These are phyloP conservation scores for Masnerella sp. DNA, from an alignment of 2,888 invertebrate species.

Conservation along the genomic window DNA sequence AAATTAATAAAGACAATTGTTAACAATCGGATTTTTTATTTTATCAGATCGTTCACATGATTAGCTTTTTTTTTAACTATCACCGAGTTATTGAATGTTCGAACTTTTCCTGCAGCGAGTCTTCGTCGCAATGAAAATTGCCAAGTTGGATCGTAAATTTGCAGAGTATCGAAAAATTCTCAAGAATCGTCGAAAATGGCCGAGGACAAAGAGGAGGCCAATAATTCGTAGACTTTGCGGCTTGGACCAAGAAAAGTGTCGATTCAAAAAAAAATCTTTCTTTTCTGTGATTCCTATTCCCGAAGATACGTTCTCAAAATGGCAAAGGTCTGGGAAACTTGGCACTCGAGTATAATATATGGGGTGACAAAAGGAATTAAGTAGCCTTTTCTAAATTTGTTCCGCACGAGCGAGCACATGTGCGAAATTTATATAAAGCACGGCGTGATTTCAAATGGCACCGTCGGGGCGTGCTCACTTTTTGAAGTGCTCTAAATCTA, in stretches of 20 bases:
- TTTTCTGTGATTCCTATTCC: conserved; percentile 25
- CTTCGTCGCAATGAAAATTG: too few relatives aligned
- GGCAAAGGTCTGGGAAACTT: conserved; percentile 37
- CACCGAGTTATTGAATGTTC: too few relatives aligned
- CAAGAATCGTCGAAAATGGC: conserved; percentile 5
- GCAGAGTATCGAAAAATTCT: background rate
- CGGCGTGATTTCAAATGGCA: conserved; percentile 24
- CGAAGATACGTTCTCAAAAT: conserved; percentile 17
- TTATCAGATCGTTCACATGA: too few relatives aligned
- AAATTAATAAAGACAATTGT: too few relatives aligned
- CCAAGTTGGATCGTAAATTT: conserved; percentile 10
- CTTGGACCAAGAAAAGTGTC: background rate
- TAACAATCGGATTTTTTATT: too few relatives aligned
- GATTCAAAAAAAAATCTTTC: conserved; percentile 5
- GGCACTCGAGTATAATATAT: conserved; percentile 38
- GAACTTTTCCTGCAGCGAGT: too few relatives aligned
- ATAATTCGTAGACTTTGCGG: conserved; percentile 6
- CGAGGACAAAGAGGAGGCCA: background rate
- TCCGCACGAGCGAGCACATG: conserved; percentile 36
- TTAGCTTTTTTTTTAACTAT: too few relatives aligned
- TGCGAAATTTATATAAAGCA: conserved; percentile 44
- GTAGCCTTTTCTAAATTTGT: conserved; percentile 49
- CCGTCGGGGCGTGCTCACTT: background rate
- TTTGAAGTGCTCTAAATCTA: background rate
- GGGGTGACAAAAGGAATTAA: conserved; percentile 46